phyloP scores from a whole-genome alignment of 1,140 invertebrate species.

The Diplogasteroides magnus region DNA sequence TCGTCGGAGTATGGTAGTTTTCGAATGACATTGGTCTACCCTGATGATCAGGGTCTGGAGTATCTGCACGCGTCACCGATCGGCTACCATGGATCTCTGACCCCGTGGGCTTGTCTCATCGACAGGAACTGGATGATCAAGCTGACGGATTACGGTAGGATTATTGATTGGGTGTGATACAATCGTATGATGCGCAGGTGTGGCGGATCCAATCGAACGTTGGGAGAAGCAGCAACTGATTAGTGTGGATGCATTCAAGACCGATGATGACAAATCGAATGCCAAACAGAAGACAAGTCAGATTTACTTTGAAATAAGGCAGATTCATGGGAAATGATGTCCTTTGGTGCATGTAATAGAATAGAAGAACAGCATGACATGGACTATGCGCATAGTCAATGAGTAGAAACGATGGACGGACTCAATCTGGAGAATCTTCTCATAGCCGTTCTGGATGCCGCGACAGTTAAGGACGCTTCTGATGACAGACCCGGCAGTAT shows the following conservation, averaged over 20 bases:
- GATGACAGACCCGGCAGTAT: too few relatives aligned
- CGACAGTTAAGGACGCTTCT: too few relatives aligned
- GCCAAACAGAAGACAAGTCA: constrained; percentile 42
- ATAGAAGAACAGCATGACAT: too few relatives aligned
- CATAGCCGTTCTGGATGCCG: too few relatives aligned
- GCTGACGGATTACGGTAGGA: constrained; percentile 46
- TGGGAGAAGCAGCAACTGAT: constrained; percentile 49
- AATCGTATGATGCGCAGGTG: background rate
- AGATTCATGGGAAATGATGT: too few relatives aligned
- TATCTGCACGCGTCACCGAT: constrained; percentile 52
- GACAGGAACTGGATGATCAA: constrained; percentile 55
- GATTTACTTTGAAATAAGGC: background rate
- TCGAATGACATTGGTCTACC: background rate
- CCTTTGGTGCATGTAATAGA: too few relatives aligned
- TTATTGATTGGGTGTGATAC: background rate
- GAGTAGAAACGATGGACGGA: too few relatives aligned
- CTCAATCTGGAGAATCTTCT: too few relatives aligned
- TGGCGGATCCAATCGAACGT: constrained; percentile 49
- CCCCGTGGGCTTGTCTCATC: constrained; percentile 49
- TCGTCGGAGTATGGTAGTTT: constrained; percentile 35
- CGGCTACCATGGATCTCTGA: constrained; percentile 51
- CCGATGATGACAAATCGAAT: constrained; percentile 48
- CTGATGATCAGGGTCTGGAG: constrained; percentile 37
- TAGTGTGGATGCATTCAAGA: constrained; percentile 29
- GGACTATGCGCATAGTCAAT: too few relatives aligned